A percentile compares a stretch with the other conserved stretches of the same genome.
Evolutionary conservation across 1,140 invertebrate genomes (phyloP).

Genomic region (Monochamus saltuarius): DNA sequence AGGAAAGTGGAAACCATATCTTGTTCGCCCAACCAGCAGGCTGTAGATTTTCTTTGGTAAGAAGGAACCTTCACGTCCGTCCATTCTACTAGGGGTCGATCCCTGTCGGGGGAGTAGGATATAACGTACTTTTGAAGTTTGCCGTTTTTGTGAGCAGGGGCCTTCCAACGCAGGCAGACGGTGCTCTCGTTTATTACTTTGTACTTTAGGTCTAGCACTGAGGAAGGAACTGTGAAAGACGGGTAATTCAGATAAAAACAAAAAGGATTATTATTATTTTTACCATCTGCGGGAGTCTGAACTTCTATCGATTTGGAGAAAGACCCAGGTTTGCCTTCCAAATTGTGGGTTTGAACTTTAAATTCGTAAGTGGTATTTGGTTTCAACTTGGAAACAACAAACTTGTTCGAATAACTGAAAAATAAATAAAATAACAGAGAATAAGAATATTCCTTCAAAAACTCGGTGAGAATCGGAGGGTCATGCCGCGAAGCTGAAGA

Average conservation of each 20-base stretch:
- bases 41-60: slow-evolving; percentile 12
- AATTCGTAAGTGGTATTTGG: slow-evolving; percentile 64
- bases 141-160: slow-evolving; percentile 34
- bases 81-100: slow-evolving; percentile 39
- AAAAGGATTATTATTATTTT: neutral
- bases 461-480: no score
- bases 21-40: slow-evolving; percentile 24
- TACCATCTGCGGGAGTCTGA: slow-evolving; percentile 39
- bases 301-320: slow-evolving; percentile 35
- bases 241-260: neutral
- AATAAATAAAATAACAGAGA: neutral
- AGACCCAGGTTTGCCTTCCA: slow-evolving; percentile 22
- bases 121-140: slow-evolving; percentile 38
- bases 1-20: slow-evolving; percentile 44
- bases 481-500: no score
- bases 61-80: slow-evolving; percentile 26
- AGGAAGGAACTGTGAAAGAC: slow-evolving; percentile 41
- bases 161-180: slow-evolving; percentile 39
- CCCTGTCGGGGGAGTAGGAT: slow-evolving; percentile 37
- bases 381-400: slow-evolving; percentile 56
- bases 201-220: slow-evolving; percentile 38
- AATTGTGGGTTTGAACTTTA: slow-evolving; percentile 54
- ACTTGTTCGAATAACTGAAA: slow-evolving; percentile 52
- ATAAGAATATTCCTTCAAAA: no score
- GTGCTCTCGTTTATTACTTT: slow-evolving; percentile 36